phyloP scores from a whole-genome alignment of 2,113 vertebrate species.

The Guaruba guarouba region DNA sequence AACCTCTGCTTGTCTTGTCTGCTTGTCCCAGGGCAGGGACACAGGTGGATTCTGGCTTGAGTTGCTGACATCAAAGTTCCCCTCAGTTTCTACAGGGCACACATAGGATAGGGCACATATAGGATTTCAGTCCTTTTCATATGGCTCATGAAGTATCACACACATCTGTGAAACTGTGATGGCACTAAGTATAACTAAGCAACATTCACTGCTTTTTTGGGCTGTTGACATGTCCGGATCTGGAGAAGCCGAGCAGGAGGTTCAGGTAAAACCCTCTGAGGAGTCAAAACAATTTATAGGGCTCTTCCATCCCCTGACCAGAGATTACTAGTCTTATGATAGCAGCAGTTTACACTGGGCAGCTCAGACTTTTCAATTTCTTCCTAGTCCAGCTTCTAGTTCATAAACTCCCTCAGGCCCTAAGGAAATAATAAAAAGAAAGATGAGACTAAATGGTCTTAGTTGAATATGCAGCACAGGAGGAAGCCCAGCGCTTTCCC shows the following conservation, averaged over 20 bases:
- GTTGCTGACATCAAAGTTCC: neutral
- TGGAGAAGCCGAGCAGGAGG: neutral
- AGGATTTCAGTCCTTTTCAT: neutral
- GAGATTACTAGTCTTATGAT: neutral
- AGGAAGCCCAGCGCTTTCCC: neutral
- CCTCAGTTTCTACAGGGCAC: neutral
- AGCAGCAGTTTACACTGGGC: neutral
- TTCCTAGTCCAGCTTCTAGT: neutral
- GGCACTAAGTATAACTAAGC: neutral
- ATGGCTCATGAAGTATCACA: neutral
- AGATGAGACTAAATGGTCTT: neutral
- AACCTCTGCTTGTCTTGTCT: neutral
- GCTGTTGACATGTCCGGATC: neutral
- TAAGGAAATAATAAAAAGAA: conserved; percentile 25
- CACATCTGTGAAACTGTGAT: neutral
- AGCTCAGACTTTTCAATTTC: neutral
- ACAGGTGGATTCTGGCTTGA: neutral
- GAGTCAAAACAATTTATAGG: neutral
- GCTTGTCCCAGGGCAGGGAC: neutral
- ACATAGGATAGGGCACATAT: neutral
- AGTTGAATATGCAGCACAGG: neutral
- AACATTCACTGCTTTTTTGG: neutral
- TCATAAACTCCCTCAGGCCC: neutral
- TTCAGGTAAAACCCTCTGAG: neutral
- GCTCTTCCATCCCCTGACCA: neutral